Evolutionary conservation across 2,113 vertebrate genomes (phyloP), one percentile per base, ranked within the genome.

Genomic region (Pseudorasbora parva): DNA sequence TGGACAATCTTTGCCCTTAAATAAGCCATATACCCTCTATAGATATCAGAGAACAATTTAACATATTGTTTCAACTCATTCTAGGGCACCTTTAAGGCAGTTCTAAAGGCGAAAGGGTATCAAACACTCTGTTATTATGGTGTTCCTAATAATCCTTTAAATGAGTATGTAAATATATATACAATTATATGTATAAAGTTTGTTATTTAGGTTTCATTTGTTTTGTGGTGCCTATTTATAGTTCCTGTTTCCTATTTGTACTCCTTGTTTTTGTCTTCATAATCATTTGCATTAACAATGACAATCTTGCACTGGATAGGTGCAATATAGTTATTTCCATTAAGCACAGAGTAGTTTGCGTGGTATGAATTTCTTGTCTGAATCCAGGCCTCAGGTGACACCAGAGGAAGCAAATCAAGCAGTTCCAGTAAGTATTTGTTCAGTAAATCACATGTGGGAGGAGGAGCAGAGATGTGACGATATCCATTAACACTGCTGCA

Each of bases 401-500:
- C 56, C 82, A 57, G 43, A 78, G 37, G 23, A 62, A 78, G 41
- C 76, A 78, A 62, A 33, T 56, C 43, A 56, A 80, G 49, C 80
- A 27, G 51, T 88, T 87, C 89, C 89, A 85, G 86, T 84, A 87
- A 88, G 84, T 64, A 69, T 43, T 72, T 69, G 68, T 66, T 78
- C 76, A 75, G 66, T 33, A 49, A 66, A 14, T 72, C 83, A 85
- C 62, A 56, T 82, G 81, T 41, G 5, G 68, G 64, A 51, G 47
- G 57, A 51, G 27, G 59, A 37, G 45, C 62, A 51, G 60, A 74
- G 81, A 88, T 83, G 87, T 77, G 81, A 72, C 57, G 60, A 83
- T 81, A 87, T 84, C 89, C 87, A 90, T 90, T 90, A 90, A 83
- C 68, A 78, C 88, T 86, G 85, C 85, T 76, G 76, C 85, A 81